These are phyloP conservation scores for Archaeoteleia sp. DNA, from an alignment of 2,888 invertebrate species.

Conservation along the genomic window DNA sequence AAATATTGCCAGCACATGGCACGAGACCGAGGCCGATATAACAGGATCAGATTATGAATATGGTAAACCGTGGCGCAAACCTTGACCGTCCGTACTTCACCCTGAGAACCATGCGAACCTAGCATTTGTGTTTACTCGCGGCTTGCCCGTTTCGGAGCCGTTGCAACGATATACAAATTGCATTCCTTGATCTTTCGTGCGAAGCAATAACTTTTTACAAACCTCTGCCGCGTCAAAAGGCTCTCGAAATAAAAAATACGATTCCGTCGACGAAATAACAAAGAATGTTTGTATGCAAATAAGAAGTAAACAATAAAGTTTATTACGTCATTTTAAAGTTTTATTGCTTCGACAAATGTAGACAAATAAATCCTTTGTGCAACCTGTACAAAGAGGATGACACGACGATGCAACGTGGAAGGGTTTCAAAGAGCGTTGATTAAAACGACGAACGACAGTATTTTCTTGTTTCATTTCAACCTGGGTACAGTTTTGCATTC, in stretches of 20 bases:
- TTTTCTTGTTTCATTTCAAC: neutral
- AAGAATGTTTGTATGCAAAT: too few species aligned
- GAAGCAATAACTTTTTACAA: too few species aligned
- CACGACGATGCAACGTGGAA: conserved; percentile 12
- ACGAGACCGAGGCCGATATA: conserved; percentile 21
- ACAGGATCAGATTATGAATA: conserved; percentile 35
- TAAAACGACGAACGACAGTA: conserved; percentile 36
- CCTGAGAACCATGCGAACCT: conserved; percentile 5
- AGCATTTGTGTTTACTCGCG: conserved; percentile 10
- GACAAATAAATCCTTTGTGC: too few species aligned
- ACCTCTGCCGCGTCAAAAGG: too few species aligned
- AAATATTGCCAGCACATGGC: conserved; percentile 9
- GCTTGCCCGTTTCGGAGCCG: conserved; percentile 1
- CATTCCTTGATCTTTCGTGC: too few species aligned
- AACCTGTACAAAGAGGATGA: too few species aligned
- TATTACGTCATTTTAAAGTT: too few species aligned
- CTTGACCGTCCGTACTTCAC: conserved; percentile 27
- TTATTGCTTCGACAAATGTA: too few species aligned
- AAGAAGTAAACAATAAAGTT: too few species aligned
- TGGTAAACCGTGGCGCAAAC: conserved; percentile 28
- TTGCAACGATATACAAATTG: conserved; percentile 5
- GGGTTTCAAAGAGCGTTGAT: conserved; percentile 46
- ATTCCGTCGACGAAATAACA: too few species aligned
- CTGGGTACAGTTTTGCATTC: conserved; percentile 15
- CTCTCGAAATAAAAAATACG: too few species aligned